Evolutionary conservation across 2,888 invertebrate genomes (phyloP).

Genomic region (Petrolisthes cinctipes): DNA sequence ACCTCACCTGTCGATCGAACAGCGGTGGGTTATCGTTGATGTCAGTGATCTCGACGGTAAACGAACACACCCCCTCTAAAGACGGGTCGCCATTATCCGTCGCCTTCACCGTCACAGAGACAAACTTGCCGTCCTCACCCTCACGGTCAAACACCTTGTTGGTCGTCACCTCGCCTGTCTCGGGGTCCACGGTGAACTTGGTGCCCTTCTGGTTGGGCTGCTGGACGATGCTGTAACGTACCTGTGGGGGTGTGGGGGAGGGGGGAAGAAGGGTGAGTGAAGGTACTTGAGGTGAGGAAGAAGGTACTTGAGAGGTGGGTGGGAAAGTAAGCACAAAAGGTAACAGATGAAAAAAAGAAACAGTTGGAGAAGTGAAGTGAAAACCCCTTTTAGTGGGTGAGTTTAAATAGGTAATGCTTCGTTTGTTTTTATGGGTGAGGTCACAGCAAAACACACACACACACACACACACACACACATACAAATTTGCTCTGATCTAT

Average conservation of each 20-base stretch:
- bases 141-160: conserved; percentile 81
- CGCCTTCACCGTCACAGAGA: conserved; percentile 96
- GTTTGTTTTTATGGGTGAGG: no score
- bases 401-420: no score
- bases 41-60: conserved; percentile 97
- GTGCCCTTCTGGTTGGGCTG: conserved; percentile 95
- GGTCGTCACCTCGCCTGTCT: conserved; percentile 93
- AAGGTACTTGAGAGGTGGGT: no score
- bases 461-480: no score
- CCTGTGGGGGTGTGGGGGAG: conserved; percentile 54
- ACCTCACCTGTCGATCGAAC: conserved; percentile 90
- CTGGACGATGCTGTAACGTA: conserved; percentile 93
- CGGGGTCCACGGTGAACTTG: conserved; percentile 94
- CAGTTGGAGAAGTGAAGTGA: no score
- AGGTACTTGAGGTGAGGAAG: no score
- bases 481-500: no score
- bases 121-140: conserved; percentile 96
- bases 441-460: no score
- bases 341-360: no score
- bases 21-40: conserved; percentile 96
- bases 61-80: conserved; percentile 97
- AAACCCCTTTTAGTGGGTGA: no score
- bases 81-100: conserved; percentile 99
- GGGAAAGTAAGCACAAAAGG: no score
- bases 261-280: not conserved